Base-by-base conservation (phyloP, 2,797 vertebrate genomes). In the Anableps anableps region DNA sequence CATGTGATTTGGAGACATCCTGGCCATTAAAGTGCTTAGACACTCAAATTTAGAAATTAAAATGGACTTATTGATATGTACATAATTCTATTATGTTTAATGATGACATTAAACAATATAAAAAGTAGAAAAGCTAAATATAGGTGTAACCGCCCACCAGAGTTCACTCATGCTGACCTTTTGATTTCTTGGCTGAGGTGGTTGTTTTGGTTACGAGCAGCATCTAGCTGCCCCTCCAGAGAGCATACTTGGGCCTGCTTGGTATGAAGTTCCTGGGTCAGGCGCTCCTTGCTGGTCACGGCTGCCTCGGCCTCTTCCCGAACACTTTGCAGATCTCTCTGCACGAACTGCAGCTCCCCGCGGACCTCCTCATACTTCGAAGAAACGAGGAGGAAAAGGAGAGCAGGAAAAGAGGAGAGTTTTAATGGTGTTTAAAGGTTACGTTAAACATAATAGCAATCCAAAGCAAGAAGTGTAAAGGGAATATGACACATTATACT, bases 141-240 rank as follows among this genome's bases (percentile, higher is more conserved):
- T 70, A 72, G 1, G 1, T 9, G 31, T 51, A 51, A 51, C 51
- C 1, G 14, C 48, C 48, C 48, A 16, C 3, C 5, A 16, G 29
- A 31, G 58, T 17, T 31, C 34, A 58, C 41, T 45, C 23, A 11
- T 55, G 0, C 93, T 88, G 60, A 96, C 96, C 96, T 93, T 93
- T 95, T 95, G 41, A 95, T 82, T 75, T 95, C 95, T 82, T 92
- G 91, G 8, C 89, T 90, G 51, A 95, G 93, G 72, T 90, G 93
- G 73, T 91, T 94, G 58, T 86, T 93, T 19, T 92, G 83, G 1
- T 89, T 92, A 64, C 81, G 93, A 29, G 94, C 79, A 36, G 94
- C 88, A 45, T 95, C 95, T 4, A 96, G 91, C 88, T 96, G 96
- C 50, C 96, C 96, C 85, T 95, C 95, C n/a, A 97, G 90, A 26